Evolutionary conservation across 2,888 invertebrate species (phyloP).

Genomic region (Lamellibrachia satsuma): DNA sequence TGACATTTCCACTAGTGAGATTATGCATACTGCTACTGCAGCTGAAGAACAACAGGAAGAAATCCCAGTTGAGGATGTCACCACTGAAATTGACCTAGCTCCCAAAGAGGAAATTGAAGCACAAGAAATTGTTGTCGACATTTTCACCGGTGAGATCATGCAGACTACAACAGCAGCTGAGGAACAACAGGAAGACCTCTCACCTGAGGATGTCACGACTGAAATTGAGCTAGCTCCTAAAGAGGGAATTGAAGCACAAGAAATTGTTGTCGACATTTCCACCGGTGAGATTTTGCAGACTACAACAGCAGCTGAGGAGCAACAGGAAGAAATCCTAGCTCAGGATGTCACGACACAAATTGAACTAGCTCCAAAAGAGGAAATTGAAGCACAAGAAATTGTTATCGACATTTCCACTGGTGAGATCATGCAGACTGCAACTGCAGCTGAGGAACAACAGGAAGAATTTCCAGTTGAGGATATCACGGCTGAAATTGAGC

Average conservation of each 20-base stretch:
- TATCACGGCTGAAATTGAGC: neutral
- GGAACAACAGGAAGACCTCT: neutral
- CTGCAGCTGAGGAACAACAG: neutral
- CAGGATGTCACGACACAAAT: neutral
- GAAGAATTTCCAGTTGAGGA: neutral
- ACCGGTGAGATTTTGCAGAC: neutral
- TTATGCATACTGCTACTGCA: neutral
- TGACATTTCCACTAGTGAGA: constrained; percentile 23
- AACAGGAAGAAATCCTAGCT: neutral
- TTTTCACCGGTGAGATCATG: neutral
- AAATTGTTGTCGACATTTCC: neutral
- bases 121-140: neutral
- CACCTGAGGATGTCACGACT: neutral
- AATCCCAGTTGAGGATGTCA: neutral
- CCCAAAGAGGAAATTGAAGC: constrained; percentile 23
- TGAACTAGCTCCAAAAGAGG: neutral
- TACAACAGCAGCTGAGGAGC: neutral
- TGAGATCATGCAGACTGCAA: neutral
- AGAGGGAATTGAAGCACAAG: neutral
- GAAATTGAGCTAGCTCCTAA: neutral
- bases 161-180: neutral
- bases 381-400: neutral
- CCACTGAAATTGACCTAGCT: neutral
- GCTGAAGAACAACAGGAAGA: neutral
- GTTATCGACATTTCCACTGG: neutral